Conservation (phyloP, 2,888 invertebrate genomes). For the Lithophane semibrunnea region DNA sequence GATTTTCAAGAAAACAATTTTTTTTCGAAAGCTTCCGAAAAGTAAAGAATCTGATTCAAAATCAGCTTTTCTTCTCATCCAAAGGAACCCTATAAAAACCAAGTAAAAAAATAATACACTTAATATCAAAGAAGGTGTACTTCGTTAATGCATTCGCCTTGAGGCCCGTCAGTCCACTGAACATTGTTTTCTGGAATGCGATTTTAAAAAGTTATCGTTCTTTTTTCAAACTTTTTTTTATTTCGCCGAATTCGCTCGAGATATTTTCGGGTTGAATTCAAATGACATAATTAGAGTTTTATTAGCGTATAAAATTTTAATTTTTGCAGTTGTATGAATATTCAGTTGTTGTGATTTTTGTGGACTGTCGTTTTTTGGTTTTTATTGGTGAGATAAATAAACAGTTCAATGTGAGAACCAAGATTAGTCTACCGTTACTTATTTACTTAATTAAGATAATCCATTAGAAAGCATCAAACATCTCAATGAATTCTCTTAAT, state of each 20-base stretch:
- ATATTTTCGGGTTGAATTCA: conserved; percentile 73
- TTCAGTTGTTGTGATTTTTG: conserved; percentile 25
- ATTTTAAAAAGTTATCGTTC: conserved; percentile 80
- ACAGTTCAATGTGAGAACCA: not conserved
- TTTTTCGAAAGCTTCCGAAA: not conserved
- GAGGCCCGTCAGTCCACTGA: conserved; percentile 85
- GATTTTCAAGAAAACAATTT: not conserved
- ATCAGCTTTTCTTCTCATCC: not conserved
- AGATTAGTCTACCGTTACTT: not conserved
- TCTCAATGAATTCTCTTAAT: not conserved
- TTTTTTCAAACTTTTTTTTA: conserved; percentile 74
- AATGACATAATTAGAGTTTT: conserved; percentile 76
- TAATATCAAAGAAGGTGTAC: conserved; percentile 90
- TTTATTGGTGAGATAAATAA: not conserved
- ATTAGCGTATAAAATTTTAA: conserved; percentile 55
- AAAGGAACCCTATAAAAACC: conserved; percentile 71
- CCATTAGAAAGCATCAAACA: not conserved
- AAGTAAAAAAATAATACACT: conserved; percentile 87
- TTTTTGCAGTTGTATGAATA: conserved; percentile 35
- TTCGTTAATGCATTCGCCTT: conserved; percentile 90
- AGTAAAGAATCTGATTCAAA: not conserved
- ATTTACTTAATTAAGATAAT: not conserved
- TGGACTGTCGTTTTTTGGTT: not conserved
- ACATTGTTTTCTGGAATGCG: conserved; percentile 90
- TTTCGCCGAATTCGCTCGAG: conserved; percentile 77